These are phyloP conservation scores for Porites rus DNA, from an alignment of 92 coral and sea anemone genomes.

Conservation along the genomic window DNA sequence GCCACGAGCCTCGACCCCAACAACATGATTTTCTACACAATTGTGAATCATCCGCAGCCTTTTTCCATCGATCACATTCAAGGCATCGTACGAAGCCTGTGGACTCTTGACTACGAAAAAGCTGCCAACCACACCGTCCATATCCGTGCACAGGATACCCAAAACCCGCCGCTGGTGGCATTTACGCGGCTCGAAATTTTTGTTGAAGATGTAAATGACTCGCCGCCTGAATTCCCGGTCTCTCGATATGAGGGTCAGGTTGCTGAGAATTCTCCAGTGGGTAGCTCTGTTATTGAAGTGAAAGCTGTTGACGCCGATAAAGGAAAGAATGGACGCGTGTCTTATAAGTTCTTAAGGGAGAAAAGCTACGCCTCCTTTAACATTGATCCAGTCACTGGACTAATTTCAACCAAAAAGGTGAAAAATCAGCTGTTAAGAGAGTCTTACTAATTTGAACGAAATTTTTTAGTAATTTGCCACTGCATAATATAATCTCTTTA, in stretches of 20 bases:
- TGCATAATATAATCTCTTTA: too few species aligned
- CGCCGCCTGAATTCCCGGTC: slow-evolving; percentile 89
- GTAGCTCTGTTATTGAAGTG: slow-evolving; percentile 84
- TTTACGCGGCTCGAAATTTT: slow-evolving; percentile 79
- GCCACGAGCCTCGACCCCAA: slow-evolving; percentile 61
- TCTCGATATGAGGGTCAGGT: slow-evolving; percentile 85
- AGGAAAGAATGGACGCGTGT: slow-evolving; percentile 75
- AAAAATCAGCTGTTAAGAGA: too few species aligned
- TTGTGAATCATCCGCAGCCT: slow-evolving; percentile 75
- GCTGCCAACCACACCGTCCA: slow-evolving; percentile 86
- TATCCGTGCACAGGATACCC: slow-evolving; percentile 78
- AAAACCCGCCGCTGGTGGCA: slow-evolving; percentile 76
- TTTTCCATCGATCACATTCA: slow-evolving; percentile 64
- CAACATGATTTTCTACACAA: slow-evolving; percentile 67
- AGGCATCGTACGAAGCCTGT: slow-evolving; percentile 65
- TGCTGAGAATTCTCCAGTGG: slow-evolving; percentile 89
- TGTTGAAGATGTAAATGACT: slow-evolving; percentile 93
- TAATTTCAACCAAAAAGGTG: slow-evolving; percentile 71
- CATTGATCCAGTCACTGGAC: slow-evolving; percentile 67
- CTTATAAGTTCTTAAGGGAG: slow-evolving; percentile 53
- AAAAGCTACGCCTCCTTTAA: slow-evolving; percentile 54
- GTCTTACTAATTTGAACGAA: too few species aligned
- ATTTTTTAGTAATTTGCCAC: too few species aligned
- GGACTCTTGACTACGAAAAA: slow-evolving; percentile 83
- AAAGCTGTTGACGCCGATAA: slow-evolving; percentile 85